Base-by-base conservation (phyloP, 1,140 invertebrate species). In the Ceratitis capitata region DNA sequence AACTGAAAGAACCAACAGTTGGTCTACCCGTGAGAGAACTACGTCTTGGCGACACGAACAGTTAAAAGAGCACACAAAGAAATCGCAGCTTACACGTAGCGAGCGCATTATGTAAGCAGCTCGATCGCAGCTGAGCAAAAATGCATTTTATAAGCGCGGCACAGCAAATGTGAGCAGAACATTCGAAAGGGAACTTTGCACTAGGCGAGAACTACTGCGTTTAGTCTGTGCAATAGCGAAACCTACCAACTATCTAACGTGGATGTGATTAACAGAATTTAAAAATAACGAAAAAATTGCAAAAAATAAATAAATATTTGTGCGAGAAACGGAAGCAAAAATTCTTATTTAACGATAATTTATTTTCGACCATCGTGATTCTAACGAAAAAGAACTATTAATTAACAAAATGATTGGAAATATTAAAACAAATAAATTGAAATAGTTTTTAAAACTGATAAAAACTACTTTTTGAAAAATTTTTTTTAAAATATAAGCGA, bases 71-170 rank as follows among this genome's bases (percentile, higher is more conserved):
- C 61, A 39, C 6, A 69, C 61, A 29, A 61, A 2, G 61, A 19
- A 69, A 69, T 32, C 61, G 16, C 61, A 69, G 32, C 61, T 12
- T 45, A 47, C 69, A 78, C 69, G 42, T 78, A 45, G 19, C 32
- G 39, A 45, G 16, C 42, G 16, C 32, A 26, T 45, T 78, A 78
- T 26, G 69, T 39, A 45, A 78, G 39, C n/a, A 39, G 39, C 2
- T 19, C n/a, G n/a, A 3, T 10, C 39, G 7, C 19, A 47, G 69
- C 1, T 0, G 61, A 26, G 3, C 32, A 26, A 64, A 85, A 85
- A 85, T 85, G 83, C 86, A 86, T 86, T 56, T 56, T 85, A 85
- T 84, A 86, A 85, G 69, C 26, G 58, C 39, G 32, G 53, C 61
- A 78, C 51, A 47, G 49, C 82, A 56, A 56, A 78, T 53, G 35